Conservation (phyloP, 2,888 invertebrate genomes). For the Tridacna gigas region DNA sequence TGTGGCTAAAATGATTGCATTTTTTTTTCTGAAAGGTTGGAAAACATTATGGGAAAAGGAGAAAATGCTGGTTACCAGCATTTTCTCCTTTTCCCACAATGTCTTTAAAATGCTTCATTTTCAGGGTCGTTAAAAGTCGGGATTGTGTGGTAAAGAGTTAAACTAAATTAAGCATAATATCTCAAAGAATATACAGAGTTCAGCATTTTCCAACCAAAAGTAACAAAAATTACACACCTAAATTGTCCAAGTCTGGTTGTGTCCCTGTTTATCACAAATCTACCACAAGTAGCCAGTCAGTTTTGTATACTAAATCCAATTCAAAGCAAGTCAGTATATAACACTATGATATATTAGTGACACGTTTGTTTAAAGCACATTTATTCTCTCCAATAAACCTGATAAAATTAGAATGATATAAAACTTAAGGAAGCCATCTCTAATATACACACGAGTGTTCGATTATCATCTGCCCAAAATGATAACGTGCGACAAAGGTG, state of each 20-base stretch:
- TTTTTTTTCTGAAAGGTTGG: no score
- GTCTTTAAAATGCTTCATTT: no score
- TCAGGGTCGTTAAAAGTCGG: no score
- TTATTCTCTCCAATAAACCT: background rate
- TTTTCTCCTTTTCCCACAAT: no score
- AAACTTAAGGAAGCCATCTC: constrained; percentile 21
- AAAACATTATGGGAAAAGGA: no score
- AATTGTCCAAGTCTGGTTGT: background rate
- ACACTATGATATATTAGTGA: background rate
- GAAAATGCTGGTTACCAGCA: no score
- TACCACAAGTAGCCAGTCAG: background rate
- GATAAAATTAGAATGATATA: constrained; percentile 4
- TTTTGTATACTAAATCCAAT: background rate
- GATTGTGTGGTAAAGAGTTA: no score
- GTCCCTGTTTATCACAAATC: background rate
- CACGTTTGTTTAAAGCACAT: background rate
- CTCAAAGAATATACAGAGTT: no score
- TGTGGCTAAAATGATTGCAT: no score
- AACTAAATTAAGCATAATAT: no score
- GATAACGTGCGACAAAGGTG: constrained; percentile 12
- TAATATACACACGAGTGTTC: constrained; percentile 5
- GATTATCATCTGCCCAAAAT: background rate
- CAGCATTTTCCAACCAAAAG: no score
- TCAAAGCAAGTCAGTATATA: constrained; percentile 14
- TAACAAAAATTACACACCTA: no score